Evolutionary conservation across 1,140 invertebrate genomes (phyloP), one percentile per base, ranked within the genome.

Genomic region (Procambarus virginalis): DNA sequence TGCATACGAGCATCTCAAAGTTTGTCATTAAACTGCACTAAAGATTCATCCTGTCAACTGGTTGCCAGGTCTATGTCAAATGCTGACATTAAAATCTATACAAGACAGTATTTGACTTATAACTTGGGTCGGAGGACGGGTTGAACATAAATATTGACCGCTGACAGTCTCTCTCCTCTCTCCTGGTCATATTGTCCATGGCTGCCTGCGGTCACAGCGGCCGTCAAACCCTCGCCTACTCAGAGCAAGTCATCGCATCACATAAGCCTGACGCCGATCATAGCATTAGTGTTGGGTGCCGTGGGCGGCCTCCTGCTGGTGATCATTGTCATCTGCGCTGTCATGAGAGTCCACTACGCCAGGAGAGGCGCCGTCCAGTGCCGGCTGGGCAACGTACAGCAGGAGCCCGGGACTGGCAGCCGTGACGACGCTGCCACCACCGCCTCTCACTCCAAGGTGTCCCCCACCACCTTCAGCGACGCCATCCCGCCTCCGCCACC

Each of bases 231-330:
- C 10, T 81, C 78, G 5, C 86, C 86, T 2, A 70, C 77, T 3
- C 55, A 73, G 3, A 55, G 60, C 68, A 17, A 79, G n/a, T 81
- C 86, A 45, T 88, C 86, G 6, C 49, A n/a, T 2, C 22, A 78
- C 2, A n/a, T 82, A 2, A 58, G 79, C 60, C 14, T 88, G 2
- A 88, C 60, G 2, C 78, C 86, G 48, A 82, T 88, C 68, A 81
- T 82, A 34, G 78, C 79, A 10, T 12, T 88, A 8, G 68, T 88
- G 14, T 6, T 81, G 46, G 86, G 86, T 1, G 86, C 80, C 2
- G 12, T 88, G 64, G 86, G 86, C 48, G 86, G 86, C 64, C 60
- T 88, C 3, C 20, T 80, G 20, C 14, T 88, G 34, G 86, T 88
- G 6, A 45, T 68, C 4, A 58, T 89, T 49, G 3, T 89, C 68